A percentile compares a stretch with the other conserved stretches of the same genome.
These are phyloP conservation scores for Dasysyrphus tricinctus DNA, from an alignment of 2,888 invertebrate species.

Conservation along the genomic window DNA sequence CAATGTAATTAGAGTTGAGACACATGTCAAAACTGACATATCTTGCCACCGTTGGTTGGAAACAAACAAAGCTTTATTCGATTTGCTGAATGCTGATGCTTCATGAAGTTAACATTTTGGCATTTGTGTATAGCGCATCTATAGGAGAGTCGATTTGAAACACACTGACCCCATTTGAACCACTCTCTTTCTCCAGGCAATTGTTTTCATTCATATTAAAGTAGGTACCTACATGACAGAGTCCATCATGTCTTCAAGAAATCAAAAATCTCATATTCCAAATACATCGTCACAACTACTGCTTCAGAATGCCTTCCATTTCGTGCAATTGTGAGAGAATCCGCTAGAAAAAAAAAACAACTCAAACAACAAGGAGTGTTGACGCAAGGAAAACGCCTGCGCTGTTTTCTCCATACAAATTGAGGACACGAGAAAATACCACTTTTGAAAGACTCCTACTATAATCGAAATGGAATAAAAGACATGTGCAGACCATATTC, in stretches of 20 bases:
- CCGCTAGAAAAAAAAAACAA: background rate
- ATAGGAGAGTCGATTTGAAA: constrained; percentile 29
- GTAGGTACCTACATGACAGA: constrained; percentile 24
- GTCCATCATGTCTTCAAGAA: constrained; percentile 47
- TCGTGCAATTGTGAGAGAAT: constrained; percentile 40
- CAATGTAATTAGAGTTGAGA: constrained; percentile 38
- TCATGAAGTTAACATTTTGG: background rate
- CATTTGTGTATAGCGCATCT: constrained; percentile 7
- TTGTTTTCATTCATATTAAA: constrained; percentile 62
- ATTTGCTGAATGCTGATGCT: background rate
- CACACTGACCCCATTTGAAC: constrained; percentile 61
- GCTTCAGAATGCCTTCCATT: constrained; percentile 44
- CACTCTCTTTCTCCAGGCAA: constrained; percentile 42
- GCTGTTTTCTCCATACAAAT: constrained; percentile 54
- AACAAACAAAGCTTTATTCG: background rate
- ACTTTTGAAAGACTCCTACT: constrained; percentile 13
- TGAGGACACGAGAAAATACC: constrained; percentile 37
- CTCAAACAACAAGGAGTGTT: constrained; percentile 58
- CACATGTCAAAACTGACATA: constrained; percentile 49
- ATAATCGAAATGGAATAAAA: constrained; percentile 45
- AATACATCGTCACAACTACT: constrained; percentile 16
- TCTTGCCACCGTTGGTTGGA: constrained; percentile 18
- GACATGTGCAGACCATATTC: constrained; percentile 44
- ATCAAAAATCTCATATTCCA: constrained; percentile 42
- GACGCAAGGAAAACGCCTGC: constrained; percentile 58